A percentile compares a stretch with the other conserved stretches of the same genome.
Evolutionary conservation across 35 echinoderm and acorn worm species (phyloP).

Genomic region (Lytechinus variegatus): DNA sequence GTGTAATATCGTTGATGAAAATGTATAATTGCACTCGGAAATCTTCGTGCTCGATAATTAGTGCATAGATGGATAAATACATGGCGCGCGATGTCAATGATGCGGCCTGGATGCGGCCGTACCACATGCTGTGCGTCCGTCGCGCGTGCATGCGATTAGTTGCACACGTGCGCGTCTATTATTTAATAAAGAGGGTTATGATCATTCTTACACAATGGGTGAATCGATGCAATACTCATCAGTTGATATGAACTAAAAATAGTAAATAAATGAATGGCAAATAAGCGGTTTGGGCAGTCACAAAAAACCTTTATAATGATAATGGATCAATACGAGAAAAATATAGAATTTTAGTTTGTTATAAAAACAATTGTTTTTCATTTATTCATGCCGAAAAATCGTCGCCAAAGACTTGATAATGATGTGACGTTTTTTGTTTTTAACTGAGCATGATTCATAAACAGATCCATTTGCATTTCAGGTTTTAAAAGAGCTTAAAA

Average conservation of each 20-base stretch:
- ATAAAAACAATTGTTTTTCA: no score
- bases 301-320: background rate
- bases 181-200: background rate
- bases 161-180: conserved; percentile 19
- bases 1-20: background rate
- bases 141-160: background rate
- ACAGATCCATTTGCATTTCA: no score
- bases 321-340: background rate
- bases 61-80: background rate
- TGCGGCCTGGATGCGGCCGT: background rate
- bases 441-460: no score
- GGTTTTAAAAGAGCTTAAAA: no score
- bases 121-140: background rate
- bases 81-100: background rate
- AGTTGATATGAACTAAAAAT: background rate
- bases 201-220: background rate
- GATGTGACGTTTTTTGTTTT: no score
- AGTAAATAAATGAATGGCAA: conserved; percentile 2
- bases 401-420: no score
- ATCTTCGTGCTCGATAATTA: conserved; percentile 9
- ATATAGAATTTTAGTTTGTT: no score
- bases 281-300: background rate
- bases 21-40: background rate
- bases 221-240: background rate
- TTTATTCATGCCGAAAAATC: no score